phyloP scores from a whole-genome alignment of 2,113 vertebrate genomes.

The Amblyopsis rosae region DNA sequence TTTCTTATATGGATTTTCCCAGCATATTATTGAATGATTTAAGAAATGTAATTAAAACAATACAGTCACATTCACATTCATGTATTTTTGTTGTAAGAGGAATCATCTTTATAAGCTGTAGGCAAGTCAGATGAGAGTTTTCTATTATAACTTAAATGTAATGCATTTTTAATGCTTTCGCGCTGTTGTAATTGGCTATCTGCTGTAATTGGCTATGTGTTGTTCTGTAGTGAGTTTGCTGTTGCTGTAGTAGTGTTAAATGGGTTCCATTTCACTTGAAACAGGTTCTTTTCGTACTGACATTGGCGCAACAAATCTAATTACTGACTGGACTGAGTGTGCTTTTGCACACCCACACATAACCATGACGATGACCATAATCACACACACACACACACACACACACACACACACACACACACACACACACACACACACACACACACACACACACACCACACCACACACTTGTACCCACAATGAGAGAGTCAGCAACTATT shows the following conservation, averaged over 20 bases:
- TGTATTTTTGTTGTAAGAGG: no score
- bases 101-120: no score
- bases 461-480: constrained; percentile 53
- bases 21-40: no score
- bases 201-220: constrained; percentile 53
- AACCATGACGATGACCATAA: not conserved
- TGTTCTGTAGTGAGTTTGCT: constrained; percentile 50
- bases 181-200: constrained; percentile 12
- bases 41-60: no score
- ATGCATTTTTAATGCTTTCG: no score
- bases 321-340: constrained; percentile 37
- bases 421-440: not conserved
- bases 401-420: constrained; percentile 6
- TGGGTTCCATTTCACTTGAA: constrained; percentile 47
- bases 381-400: no score
- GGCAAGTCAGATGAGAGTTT: no score
- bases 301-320: constrained; percentile 50
- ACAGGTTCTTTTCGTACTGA: constrained; percentile 51
- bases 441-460: constrained; percentile 6
- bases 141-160: no score
- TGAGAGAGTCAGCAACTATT: constrained; percentile 71
- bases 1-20: no score
- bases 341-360: constrained; percentile 4
- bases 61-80: no score
- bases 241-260: constrained; percentile 54